Evolutionary conservation across 1,140 invertebrate species (phyloP), one percentile per base, ranked within the genome.

Genomic region (Lepidotrigona ventralis): DNA sequence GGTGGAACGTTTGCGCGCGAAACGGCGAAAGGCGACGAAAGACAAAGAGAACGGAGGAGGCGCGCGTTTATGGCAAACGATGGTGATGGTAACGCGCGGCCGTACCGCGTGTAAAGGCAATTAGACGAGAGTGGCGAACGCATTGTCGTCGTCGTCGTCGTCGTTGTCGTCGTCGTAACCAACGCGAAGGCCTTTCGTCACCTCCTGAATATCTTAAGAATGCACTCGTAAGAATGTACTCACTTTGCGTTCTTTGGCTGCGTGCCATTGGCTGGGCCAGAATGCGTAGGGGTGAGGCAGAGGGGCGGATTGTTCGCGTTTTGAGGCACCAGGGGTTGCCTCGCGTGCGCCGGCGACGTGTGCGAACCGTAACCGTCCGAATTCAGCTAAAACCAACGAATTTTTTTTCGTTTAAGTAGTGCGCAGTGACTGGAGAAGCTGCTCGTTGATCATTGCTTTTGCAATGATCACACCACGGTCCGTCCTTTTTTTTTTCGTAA

Each of bases 181-280:
- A 39, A 58, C 54, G 58, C 58, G 80, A 81, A 70, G 54, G 29
- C 46, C 53, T 56, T 39, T 58, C 60, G 79, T 85, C 54, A 21
- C 53, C 33, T 56, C 15, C 39, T 0, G 70, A 76, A 54, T 79
- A 80, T 66, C 68, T 83, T 85, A 78, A 71, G 60, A 85, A 87
- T 82, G 70, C 68, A 70, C 73, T 85, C 23, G 58, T n/a, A 60
- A 60, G 58, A 60, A 33, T 68, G 54, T 90, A 96, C 97, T 97
- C 95, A 98, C 97, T 98, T 98, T 93, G 97, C 97, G 96, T 98
- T 98, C 95, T 98, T 98, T 91, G 97, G 97, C 93, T 95, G 90
- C 79, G 90, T 93, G 89, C 91, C 94, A 90, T 84, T 93, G 83
- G 81, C 88, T 84, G 86, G 94, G 92, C 74, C 91, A 88, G 87